Base-by-base conservation (phyloP, 1,140 invertebrate species). In the Halesus radiatus region DNA sequence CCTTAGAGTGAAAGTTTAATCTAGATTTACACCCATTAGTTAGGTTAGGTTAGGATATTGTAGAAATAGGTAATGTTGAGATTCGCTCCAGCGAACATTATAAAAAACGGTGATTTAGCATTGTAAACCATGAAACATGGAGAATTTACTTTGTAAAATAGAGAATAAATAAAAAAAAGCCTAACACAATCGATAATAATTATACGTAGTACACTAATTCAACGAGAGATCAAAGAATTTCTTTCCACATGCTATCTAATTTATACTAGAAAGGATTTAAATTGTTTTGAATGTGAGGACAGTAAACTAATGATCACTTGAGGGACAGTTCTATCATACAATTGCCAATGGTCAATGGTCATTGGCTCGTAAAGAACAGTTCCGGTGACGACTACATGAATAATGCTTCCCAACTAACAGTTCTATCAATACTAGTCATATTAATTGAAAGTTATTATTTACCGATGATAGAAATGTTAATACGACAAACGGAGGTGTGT, bases 241-340 rank as follows among this genome's bases (percentile, higher is more conserved):
- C 73, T 78, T 78, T 68, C 3, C 18, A 62, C 78, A 79, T 20
- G 64, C 72, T 79, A 74, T 79, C 68, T 73, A 73, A 37, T 32
- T 79, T 74, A 56, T 79, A 74, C 78, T 79, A 74, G 62, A 62
- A 68, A 60, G 72, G 58, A 54, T 78, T 60, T 78, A 23, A 78
- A 53, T 78, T 56, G 58, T 70, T 78, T 66, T 76, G 37, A 68
- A 50, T 76, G 76, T 62, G 70, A 50, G 64, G 76, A 78, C 22
- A 70, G 54, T 29, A 29, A 76, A 64, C 29, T 58, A 75, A 18
- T 29, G 26, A 29, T 29, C 26, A 29, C 26, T 29, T 29, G 26
- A 29, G 5, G 26, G 26, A 29, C 26, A 58, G 13, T 75, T 29
- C n/a, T 26, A 18, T 58, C 60, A 29, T 58, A 23, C 23, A 16